Conservation (phyloP, 2,113 vertebrate genomes). For the Polypterus senegalus region DNA sequence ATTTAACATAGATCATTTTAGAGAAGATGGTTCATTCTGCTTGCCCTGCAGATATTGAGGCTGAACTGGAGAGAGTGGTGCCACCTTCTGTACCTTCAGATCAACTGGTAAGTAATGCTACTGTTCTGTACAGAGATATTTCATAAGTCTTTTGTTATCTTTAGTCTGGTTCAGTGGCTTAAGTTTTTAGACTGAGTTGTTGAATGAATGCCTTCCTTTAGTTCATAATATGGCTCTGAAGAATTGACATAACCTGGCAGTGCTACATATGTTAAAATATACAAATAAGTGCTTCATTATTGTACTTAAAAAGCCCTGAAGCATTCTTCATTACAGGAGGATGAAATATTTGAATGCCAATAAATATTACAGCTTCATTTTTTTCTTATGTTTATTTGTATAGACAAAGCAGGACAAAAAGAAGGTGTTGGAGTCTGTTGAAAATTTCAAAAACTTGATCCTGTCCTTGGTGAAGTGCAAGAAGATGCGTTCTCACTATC, state of each 20-base stretch:
- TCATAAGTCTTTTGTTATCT: too few relatives aligned
- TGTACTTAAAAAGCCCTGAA: too few relatives aligned
- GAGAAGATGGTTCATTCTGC: background rate
- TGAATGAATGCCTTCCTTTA: too few relatives aligned
- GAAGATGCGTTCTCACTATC: background rate
- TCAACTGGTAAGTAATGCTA: background rate
- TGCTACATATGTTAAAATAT: too few relatives aligned
- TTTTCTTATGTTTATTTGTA: background rate
- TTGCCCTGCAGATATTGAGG: background rate
- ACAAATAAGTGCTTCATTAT: too few relatives aligned
- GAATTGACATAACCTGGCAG: too few relatives aligned
- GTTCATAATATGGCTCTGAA: too few relatives aligned
- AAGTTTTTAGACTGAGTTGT: too few relatives aligned
- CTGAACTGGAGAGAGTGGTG: background rate
- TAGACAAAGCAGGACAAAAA: background rate
- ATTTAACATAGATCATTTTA: background rate
- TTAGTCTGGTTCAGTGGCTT: too few relatives aligned
- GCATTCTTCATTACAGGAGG: too few relatives aligned
- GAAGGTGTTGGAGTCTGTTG: background rate
- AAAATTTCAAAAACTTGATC: background rate
- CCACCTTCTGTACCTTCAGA: background rate
- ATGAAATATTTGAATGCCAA: too few relatives aligned
- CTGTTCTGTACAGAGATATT: too few relatives aligned
- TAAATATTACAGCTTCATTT: background rate
- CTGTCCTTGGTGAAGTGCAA: background rate